Percentiles rank a stretch among this genome's conserved stretches.
These are phyloP conservation scores for Drosophila paramelanica DNA, from an alignment of 2,888 invertebrate species.

Conservation along the genomic window DNA sequence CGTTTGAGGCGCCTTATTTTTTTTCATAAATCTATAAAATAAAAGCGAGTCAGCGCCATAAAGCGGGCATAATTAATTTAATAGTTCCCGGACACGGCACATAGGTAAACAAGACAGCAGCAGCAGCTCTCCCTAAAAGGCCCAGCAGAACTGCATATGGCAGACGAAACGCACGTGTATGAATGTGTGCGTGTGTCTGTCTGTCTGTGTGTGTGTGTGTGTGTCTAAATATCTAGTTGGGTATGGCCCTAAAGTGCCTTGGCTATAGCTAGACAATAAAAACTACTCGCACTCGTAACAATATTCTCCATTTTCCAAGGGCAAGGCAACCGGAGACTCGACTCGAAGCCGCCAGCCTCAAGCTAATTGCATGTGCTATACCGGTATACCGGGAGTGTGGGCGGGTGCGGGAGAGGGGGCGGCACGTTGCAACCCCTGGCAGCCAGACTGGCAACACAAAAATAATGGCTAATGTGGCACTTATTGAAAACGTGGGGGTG, in stretches of 20 bases:
- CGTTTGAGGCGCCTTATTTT: slow-evolving; percentile 24
- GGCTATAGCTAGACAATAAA: slow-evolving; percentile 59
- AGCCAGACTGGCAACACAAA: slow-evolving; percentile 25
- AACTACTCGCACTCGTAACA: slow-evolving; percentile 48
- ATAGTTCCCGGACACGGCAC: slow-evolving; percentile 63
- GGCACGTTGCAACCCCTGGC: slow-evolving; percentile 18
- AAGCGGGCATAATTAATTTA: slow-evolving; percentile 70
- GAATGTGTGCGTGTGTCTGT: neutral
- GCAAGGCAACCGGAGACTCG: slow-evolving; percentile 46
- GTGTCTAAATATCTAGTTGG: neutral
- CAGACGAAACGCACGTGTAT: neutral
- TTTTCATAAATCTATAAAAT: slow-evolving; percentile 62
- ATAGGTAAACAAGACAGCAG: slow-evolving; percentile 43
- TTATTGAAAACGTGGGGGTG: slow-evolving; percentile 37
- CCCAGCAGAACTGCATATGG: slow-evolving; percentile 22
- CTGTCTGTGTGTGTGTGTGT: neutral
- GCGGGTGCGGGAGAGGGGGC: neutral
- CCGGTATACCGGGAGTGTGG: too few species aligned
- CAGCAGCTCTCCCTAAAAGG: slow-evolving; percentile 7
- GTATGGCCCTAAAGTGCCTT: slow-evolving; percentile 42
- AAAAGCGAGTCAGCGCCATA: slow-evolving; percentile 51
- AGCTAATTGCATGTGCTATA: slow-evolving; percentile 54
- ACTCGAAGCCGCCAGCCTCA: slow-evolving; percentile 21
- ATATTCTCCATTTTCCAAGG: slow-evolving; percentile 61
- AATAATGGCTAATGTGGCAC: slow-evolving; percentile 49